Conservation (phyloP, 2,797 vertebrate genomes). For the Leucoraja ocellata region DNA sequence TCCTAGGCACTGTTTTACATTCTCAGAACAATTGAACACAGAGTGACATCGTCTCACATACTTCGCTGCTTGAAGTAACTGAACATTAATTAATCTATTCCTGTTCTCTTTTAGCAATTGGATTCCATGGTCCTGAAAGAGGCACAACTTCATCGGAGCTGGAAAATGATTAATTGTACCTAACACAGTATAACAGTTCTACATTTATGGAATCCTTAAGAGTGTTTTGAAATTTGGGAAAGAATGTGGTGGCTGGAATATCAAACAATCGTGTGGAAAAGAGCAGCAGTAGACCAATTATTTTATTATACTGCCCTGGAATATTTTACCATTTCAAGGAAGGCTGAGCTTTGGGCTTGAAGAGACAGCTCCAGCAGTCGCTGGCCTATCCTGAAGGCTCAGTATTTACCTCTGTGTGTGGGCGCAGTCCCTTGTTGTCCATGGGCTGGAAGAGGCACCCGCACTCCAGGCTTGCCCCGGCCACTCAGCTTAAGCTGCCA, state of each 20-base stretch:
- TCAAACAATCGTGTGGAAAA: neutral
- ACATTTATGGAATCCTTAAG: neutral
- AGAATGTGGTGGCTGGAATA: neutral
- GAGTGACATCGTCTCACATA: neutral
- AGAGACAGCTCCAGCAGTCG: too few relatives aligned
- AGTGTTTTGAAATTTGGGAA: neutral
- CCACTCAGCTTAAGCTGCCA: neutral
- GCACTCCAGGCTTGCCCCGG: too few relatives aligned
- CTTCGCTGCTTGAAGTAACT: neutral
- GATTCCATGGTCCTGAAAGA: neutral
- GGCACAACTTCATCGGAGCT: neutral
- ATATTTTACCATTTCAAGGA: neutral
- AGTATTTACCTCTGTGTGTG: too few relatives aligned
- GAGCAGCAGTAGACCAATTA: neutral
- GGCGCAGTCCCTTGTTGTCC: too few relatives aligned
- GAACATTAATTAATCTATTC: neutral
- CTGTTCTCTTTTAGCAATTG: neutral
- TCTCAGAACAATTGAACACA: neutral
- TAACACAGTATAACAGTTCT: neutral
- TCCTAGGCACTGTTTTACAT: neutral
- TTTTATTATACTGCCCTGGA: neutral
- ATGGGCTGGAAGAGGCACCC: too few relatives aligned
- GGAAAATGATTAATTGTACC: neutral
- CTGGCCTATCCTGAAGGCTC: too few relatives aligned
- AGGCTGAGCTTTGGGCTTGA: neutral